phyloP scores from a whole-genome alignment of 2,888 invertebrate genomes.

The Ramazzottius varieornatus region DNA sequence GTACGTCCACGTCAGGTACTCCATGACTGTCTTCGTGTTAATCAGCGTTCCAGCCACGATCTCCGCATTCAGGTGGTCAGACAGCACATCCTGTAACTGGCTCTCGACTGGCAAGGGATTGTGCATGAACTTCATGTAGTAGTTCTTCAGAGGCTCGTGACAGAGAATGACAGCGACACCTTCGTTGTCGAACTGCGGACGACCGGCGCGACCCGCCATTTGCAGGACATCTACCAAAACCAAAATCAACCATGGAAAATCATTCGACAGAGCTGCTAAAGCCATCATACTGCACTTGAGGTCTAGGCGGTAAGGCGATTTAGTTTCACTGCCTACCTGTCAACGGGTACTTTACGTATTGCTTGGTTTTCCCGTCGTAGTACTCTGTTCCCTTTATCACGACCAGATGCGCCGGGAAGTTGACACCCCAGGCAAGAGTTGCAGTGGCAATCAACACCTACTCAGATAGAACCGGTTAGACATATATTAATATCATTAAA shows the following conservation, averaged over 20 bases:
- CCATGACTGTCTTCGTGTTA: slow-evolving; percentile 66
- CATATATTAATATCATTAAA: no score
- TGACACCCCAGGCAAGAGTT: slow-evolving; percentile 96
- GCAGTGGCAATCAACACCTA: slow-evolving; percentile 78
- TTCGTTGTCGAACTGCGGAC: slow-evolving; percentile 82
- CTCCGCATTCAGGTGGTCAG: slow-evolving; percentile 93
- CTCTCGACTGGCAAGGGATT: slow-evolving; percentile 99
- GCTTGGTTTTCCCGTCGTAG: slow-evolving; percentile 78
- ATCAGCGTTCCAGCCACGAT: slow-evolving; percentile 69
- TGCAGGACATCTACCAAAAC: slow-evolving; percentile 57
- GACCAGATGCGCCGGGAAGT: slow-evolving; percentile 89
- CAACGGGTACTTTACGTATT: slow-evolving; percentile 97
- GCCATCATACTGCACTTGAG: not conserved
- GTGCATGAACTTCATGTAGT: slow-evolving; percentile 94
- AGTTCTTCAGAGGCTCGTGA: slow-evolving; percentile 88
- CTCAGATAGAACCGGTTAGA: slow-evolving; percentile 9
- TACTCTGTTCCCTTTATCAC: slow-evolving; percentile 98
- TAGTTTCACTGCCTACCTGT: slow-evolving; percentile 33
- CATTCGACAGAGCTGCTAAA: not conserved
- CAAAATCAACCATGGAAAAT: not conserved
- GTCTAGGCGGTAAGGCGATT: not conserved
- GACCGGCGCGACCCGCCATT: slow-evolving; percentile 97
- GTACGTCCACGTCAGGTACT: slow-evolving; percentile 95
- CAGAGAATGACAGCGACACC: slow-evolving; percentile 40
- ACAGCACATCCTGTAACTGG: slow-evolving; percentile 50